A percentile compares a stretch with the other conserved stretches of the same genome.
Conservation (phyloP, 2,797 vertebrate genomes). For the Poeciliopsis infans region DNA sequence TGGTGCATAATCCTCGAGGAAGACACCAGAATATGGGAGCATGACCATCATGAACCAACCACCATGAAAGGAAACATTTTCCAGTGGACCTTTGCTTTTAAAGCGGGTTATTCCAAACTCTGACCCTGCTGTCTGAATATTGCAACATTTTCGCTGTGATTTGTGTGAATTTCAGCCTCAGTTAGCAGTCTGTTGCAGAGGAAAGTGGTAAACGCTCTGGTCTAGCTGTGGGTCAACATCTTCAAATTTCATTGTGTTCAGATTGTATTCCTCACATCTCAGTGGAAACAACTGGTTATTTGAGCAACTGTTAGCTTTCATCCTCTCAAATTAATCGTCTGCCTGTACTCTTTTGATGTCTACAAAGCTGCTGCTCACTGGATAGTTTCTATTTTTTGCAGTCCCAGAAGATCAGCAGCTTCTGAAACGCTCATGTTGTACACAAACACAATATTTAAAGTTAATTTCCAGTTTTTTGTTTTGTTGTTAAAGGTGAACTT, state of each 20-base stretch:
- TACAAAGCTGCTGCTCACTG: not conserved
- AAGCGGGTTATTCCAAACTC: not conserved
- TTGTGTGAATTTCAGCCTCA: not conserved
- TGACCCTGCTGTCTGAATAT: not conserved
- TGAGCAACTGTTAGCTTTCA: not conserved
- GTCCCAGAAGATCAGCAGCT: not conserved
- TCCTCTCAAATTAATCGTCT: not conserved
- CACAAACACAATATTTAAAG: not conserved
- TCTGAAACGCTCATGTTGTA: not conserved
- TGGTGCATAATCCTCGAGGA: not conserved
- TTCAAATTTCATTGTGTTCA: not conserved
- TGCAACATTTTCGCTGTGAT: not conserved
- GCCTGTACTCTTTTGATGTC: not conserved
- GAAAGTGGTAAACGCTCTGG: not conserved
- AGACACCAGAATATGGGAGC: not conserved
- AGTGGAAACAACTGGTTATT: not conserved
- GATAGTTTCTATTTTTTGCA: not conserved
- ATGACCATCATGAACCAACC: not conserved
- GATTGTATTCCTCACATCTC: not conserved
- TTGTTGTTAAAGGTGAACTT: not conserved
- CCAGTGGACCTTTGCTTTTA: not conserved
- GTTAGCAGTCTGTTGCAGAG: not conserved
- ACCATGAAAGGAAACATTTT: not conserved
- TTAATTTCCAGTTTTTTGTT: not conserved
- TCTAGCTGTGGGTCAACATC: not conserved